phyloP scores from a whole-genome alignment of 2,113 vertebrate genomes.

The Phodopus roborovskii region DNA sequence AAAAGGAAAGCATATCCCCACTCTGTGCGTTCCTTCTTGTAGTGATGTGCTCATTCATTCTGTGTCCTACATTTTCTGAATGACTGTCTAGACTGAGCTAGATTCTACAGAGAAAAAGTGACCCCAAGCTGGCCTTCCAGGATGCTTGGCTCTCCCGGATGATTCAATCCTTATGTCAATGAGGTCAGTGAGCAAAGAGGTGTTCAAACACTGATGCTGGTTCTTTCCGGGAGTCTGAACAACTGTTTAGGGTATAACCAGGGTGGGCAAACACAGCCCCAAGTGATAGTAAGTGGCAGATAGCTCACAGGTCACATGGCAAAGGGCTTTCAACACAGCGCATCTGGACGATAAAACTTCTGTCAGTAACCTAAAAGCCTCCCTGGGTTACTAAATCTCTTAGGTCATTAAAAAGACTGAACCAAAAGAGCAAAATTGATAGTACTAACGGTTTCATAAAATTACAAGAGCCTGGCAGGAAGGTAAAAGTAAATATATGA shows the following conservation, averaged over 20 bases:
- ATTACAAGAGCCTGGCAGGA: neutral
- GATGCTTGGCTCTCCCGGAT: neutral
- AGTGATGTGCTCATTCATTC: neutral
- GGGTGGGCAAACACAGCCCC: neutral
- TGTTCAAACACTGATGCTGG: neutral
- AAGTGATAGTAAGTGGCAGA: rapidly evolving
- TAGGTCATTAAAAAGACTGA: neutral
- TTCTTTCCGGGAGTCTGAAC: neutral
- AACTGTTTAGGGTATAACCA: neutral
- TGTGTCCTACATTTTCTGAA: rapidly evolving
- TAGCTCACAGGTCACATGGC: neutral
- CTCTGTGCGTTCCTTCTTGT: neutral
- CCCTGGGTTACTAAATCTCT: neutral
- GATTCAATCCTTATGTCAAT: neutral
- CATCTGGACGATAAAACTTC: neutral
- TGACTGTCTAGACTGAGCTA: neutral
- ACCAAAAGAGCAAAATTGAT: neutral
- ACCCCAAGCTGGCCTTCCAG: neutral
- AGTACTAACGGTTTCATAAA: neutral
- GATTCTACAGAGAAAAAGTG: neutral
- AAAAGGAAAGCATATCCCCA: neutral
- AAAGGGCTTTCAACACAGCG: neutral
- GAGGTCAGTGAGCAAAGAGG: neutral
- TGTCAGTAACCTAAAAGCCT: neutral
- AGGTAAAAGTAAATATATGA: neutral